Base-by-base conservation (phyloP, 2,113 vertebrate species). In the Numenius arquata region DNA sequence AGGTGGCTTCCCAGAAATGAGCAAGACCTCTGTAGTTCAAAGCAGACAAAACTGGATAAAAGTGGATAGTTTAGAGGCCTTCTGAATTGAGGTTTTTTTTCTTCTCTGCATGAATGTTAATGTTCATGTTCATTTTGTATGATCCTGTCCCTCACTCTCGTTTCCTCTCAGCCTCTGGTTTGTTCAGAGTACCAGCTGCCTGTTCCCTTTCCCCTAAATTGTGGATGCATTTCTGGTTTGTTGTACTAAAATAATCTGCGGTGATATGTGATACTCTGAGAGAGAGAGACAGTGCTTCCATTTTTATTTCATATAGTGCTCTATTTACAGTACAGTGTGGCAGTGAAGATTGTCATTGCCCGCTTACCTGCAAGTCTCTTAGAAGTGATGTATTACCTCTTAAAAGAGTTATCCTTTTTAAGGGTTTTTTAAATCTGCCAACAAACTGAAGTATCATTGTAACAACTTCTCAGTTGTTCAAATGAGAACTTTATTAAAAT, bases 21-120 rank as follows among this genome's bases (percentile, higher is more conserved):
- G 5, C 0, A 0, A 81, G 27, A 15, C 15, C 14, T 81, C 32
- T 8, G 1, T 34, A 55, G 11, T 53, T 50, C 65, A 77, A 61
- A 65, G 38, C 7, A 72, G 30, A 65, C 5, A 66, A 79, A 93
- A 45, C 16, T 26, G 1, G 12, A 48, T 67, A 55, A 48, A 45
- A 15, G 4, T 43, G 32, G 38, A 11, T 81, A 41, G 61, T 81
- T 84, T 40, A 65, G 43, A 75, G 14, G 62, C 3, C 2, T 61
- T 71, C 62, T 73, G 12, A 84, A 11, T 16, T 55, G 8, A 47
- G 9, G 4, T 11, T 34, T 43, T 63, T 63, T 22, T 19, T 36
- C 3, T 6, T 59, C 12, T 72, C 26, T 72, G 20, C 8, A 18
- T 55, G 8, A 91, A 52, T 52, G 19, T 2, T 41, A 10, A 74